Evolutionary conservation across 2,888 invertebrate genomes (phyloP), one percentile per base, ranked within the genome.

Genomic region (Eucera pruinosa): DNA sequence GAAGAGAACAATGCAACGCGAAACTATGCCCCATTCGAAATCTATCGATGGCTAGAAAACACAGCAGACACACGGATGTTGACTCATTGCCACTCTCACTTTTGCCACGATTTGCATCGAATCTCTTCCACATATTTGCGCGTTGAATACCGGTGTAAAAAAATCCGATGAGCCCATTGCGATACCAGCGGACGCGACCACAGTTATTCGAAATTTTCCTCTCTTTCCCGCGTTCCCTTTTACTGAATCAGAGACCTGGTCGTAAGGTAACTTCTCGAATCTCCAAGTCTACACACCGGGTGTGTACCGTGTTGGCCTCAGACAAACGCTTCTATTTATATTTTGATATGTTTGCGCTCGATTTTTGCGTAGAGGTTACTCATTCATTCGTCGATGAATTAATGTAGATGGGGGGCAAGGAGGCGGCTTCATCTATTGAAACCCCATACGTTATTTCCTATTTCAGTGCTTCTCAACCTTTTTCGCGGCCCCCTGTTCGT

Each of bases 61-160:
- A n/a, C 55, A 54, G 30, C 41, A 64, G 55, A 68, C 68, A 68
- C 68, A 43, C 78, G 79, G 79, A 79, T 77, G 78, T 79, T 78
- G 79, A 78, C 68, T 79, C 78, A 79, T 52, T 65, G 65, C 69
- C 45, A 66, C 79, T 79, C 79, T 79, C 79, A 78, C 79, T 79
- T 79, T 78, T 79, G 67, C 64, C 64, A 64, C 68, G 50, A 78
- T 79, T 79, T 73, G 50, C 79, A 79, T 79, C 64, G 48, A 50
- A 78, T 70, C 78, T 75, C 60, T 57, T 68, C 52, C 39, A 30
- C 58, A 57, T 65, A 70, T 66, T 76, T 45, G 36, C 55, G 36
- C 20, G 13, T 20, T 25, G 20, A 33, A 20, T 20, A 7, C 47
- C 13, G 11, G 25, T 36, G 33, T 15, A 3, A 13, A 36, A n/a